Evolutionary conservation across 2,888 invertebrate species (phyloP).

Genomic region (Plusia festucae): DNA sequence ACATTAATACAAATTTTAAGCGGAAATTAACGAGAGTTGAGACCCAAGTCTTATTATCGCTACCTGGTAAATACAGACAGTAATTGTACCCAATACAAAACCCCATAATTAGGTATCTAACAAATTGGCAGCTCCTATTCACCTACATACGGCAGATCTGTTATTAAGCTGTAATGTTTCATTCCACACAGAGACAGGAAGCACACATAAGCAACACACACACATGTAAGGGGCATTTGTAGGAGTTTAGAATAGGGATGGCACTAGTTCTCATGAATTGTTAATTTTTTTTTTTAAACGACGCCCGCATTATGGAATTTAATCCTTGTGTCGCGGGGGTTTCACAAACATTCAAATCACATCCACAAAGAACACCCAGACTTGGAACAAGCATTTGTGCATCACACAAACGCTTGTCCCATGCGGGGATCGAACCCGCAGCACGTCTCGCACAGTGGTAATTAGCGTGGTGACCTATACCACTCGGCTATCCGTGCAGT

Average conservation of each 20-base stretch:
- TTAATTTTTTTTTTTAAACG: background rate
- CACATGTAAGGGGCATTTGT: slow-evolving; percentile 47
- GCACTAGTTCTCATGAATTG: background rate
- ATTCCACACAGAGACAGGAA: slow-evolving; percentile 18
- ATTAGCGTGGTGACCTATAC: too few species aligned
- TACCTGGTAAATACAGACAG: background rate
- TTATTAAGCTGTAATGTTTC: slow-evolving; percentile 45
- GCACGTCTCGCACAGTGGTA: too few species aligned
- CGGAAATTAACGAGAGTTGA: background rate
- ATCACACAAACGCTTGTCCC: too few species aligned
- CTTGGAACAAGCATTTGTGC: too few species aligned
- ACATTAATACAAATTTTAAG: background rate
- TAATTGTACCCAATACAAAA: slow-evolving; percentile 44
- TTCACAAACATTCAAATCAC: too few species aligned
- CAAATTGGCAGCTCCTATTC: slow-evolving; percentile 35
- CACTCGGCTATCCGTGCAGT: too few species aligned
- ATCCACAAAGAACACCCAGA: too few species aligned
- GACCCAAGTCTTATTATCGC: background rate
- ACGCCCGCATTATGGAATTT: too few species aligned
- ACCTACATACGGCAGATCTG: slow-evolving; percentile 29
- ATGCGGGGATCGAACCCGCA: too few species aligned
- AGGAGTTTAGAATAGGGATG: slow-evolving; percentile 55
- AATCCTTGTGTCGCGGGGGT: too few species aligned
- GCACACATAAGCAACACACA: slow-evolving; percentile 23
- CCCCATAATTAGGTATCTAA: slow-evolving; percentile 40